Base-by-base conservation (phyloP, 2,797 vertebrate genomes). In the Antennarius maculatus region DNA sequence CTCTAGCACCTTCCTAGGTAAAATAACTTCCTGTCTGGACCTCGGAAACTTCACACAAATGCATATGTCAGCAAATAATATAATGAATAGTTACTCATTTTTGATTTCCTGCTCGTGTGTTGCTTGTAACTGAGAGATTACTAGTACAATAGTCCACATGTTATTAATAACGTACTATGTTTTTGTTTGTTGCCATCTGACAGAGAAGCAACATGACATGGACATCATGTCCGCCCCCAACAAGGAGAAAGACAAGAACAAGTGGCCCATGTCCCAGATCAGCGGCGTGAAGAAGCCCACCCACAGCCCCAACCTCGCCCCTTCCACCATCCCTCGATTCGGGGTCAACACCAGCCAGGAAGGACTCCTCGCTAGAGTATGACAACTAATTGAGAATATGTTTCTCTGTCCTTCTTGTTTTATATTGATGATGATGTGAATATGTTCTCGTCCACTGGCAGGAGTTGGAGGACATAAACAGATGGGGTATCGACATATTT, bases 161-260 rank as follows among this genome's bases (percentile, higher is more conserved):
- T 55, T 8, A 27, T 5, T 11, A 23, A 31, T 15, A 41, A 27
- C 10, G 13, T 29, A 23, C 55, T 48, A 31, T 75, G n/a, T n/a
- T 17, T 41, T 27, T 43, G 17, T 58, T 23, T 48, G 3, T 54
- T 48, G 64, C 37, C 42, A 12, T 51, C 61, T 66, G 43, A 79
- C 91, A 97, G 96, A 98, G 82, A 96, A 96, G 82, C 95, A 93
- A 85, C 94, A 96, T 48, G 96, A 97, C 76, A 93, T 97, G 93
- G 97, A 97, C 74, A 92, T 97, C 79, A 92, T 95, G 79, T 87
- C 92, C 0, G 86, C 85, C 0, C 74, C 84, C 10, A 31, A 80
- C 3, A 94, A 92, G 80, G 94, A 96, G 48, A 93, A 94, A 81
- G 95, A 96, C 82, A 92, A 95, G 76, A 93, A 91, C 75, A 93